Evolutionary conservation across 2,888 invertebrate species (phyloP), one percentile per base, ranked within the genome.

Genomic region (Lepeophtheirus nordmannii): DNA sequence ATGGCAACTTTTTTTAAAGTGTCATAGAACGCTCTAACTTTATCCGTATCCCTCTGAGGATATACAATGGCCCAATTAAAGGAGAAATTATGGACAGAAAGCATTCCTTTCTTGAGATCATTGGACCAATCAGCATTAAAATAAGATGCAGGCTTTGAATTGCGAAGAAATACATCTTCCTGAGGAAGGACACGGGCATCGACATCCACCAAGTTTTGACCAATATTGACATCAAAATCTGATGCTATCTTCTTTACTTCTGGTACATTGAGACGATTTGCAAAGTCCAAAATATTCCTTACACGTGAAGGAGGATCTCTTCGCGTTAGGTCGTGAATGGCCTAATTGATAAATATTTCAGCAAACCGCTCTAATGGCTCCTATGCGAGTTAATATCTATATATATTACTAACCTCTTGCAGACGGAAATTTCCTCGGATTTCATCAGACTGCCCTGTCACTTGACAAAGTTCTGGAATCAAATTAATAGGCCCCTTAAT

Each of bases 381-480:
- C 17, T 46, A n/a, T 46, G 2, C 8, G 5, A 46, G 8, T 17
- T 46, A 46, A 5, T 46, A 5, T 46, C 3, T 5, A 17, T 46
- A 41, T 11, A 41, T 8, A 5, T 46, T 3, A 8, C 14, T 46
- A 5, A 46, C 53, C 53, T 46, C 53, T 46, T 46, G 53, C 14
- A 46, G 53, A 46, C 53, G 53, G 23, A 66, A 66, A 46, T 66
- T 40, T 14, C 2, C 41, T 1, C 60, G 17, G n/a, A 58, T 58
- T 22, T 58, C 76, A 65, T 85, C 86, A 0, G 83, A 83, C 0
- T 89, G 74, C 58, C 92, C 93, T 0, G 93, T 93, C 72, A 88
- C 81, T 0, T 84, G 81, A 70, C 90, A 89, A 59, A 93, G 75
- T 76, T 92, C 90, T 0, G 93, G 93, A 10, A 93, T 79, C 2